Evolutionary conservation across 2,113 vertebrate genomes (phyloP).

Genomic region (Halichoerus grypus): DNA sequence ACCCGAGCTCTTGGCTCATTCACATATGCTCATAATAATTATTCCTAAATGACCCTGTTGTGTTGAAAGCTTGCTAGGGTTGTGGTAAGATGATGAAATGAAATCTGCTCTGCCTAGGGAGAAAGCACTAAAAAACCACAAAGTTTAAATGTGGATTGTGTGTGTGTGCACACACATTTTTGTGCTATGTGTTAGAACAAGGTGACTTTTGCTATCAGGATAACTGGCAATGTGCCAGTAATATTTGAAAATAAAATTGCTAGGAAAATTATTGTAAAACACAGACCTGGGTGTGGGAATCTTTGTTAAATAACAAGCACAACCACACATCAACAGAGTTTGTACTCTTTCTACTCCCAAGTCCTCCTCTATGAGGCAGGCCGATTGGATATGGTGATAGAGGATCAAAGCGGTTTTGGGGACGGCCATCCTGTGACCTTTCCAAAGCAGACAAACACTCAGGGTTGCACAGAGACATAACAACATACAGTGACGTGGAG

Average conservation of each 20-base stretch:
- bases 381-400: slow-evolving; percentile 75
- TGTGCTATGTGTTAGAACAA: slow-evolving; percentile 55
- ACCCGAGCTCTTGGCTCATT: slow-evolving; percentile 47
- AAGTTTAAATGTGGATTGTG: slow-evolving; percentile 34
- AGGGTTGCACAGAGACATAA: slow-evolving; percentile 75
- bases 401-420: slow-evolving; percentile 71
- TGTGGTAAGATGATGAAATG: slow-evolving; percentile 57
- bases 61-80: slow-evolving; percentile 64
- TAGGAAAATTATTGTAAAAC: slow-evolving; percentile 60
- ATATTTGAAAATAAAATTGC: slow-evolving; percentile 63
- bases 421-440: slow-evolving; percentile 71
- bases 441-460: slow-evolving; percentile 72
- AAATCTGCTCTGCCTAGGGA: slow-evolving; percentile 56
- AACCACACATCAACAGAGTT: slow-evolving; percentile 18
- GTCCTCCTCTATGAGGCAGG: slow-evolving; percentile 22
- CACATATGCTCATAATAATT: slow-evolving; percentile 48
- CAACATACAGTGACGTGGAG: slow-evolving; percentile 65
- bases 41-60: slow-evolving; percentile 66
- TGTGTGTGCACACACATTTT: background rate
- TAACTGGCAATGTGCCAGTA: slow-evolving; percentile 53
- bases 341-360: background rate
- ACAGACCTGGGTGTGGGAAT: background rate
- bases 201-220: slow-evolving; percentile 60
- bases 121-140: slow-evolving; percentile 39
- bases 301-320: slow-evolving; percentile 37